Evolutionary conservation across 2,113 vertebrate genomes (phyloP), one percentile per base, ranked within the genome.

Genomic region (Rattus rattus): DNA sequence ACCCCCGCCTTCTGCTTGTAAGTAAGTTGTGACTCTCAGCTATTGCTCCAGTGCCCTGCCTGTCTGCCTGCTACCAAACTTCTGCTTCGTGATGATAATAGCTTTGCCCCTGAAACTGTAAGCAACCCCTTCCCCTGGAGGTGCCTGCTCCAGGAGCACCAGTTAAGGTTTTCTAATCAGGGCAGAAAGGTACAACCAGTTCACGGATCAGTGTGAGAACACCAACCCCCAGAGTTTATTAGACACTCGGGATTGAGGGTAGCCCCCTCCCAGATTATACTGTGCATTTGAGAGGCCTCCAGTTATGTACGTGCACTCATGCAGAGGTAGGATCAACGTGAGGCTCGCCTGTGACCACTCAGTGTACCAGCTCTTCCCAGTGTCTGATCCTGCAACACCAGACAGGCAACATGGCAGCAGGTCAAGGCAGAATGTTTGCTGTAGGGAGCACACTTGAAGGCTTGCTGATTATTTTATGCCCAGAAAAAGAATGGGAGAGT

Each of bases 291-390:
- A 65, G 72, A 9, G 4, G 17, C 26, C 26, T 10, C 3, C 2
- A 76, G 83, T 22, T 52, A 2, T 26, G n/a, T 36, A 5, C 3
- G 7, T 1, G 20, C 30, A 63, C 13, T n/a, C 19, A 36, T 28
- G 2, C 0, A 0, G 69, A 70, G 19, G n/a, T 16, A 43, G 20
- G 9, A 12, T 6, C 75, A 52, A 33, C 43, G 1, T 22, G 24
- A 39, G 52, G 54, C 28, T 91, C 47, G 0, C n/a, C 63, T 43
- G 2, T 16, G 6, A 52, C 63, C 4, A n/a, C 28, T 70, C 30
- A 47, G 70, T 30, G 43, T 16, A 6, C 33, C 0, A 10, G 39
- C n/a, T 33, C 87, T 28, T 61, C 65, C 88, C 47, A 49, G 36
- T 8, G 7, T 30, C 75, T 39, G 80, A 86, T 39, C 67, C 49